These are phyloP conservation scores for Wasmannia auropunctata DNA, from an alignment of 1,140 invertebrate species.

Conservation along the genomic window DNA sequence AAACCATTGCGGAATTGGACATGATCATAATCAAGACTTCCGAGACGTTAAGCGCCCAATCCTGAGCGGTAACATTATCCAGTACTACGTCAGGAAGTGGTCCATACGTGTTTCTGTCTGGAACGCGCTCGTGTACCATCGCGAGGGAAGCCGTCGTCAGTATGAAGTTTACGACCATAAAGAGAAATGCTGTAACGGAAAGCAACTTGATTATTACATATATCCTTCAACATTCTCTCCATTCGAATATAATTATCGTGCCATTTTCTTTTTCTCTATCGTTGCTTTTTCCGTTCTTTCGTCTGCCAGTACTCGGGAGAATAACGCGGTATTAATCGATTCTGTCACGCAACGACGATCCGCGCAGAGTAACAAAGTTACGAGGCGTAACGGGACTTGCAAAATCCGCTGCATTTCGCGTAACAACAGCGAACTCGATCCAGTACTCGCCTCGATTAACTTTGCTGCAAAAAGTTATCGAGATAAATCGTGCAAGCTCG, in stretches of 20 bases:
- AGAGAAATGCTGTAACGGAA: slow-evolving; percentile 86
- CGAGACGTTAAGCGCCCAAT: slow-evolving; percentile 93
- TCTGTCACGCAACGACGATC: slow-evolving; percentile 44
- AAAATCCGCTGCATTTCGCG: slow-evolving; percentile 9
- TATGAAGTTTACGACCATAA: slow-evolving; percentile 88
- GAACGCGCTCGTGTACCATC: slow-evolving; percentile 93
- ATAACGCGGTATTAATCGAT: slow-evolving; percentile 8
- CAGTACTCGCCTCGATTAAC: slow-evolving; percentile 9
- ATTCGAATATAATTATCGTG: background rate
- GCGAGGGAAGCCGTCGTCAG: slow-evolving; percentile 90
- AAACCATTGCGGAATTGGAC: slow-evolving; percentile 89
- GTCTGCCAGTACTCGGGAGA: background rate
- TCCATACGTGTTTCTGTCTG: slow-evolving; percentile 88
- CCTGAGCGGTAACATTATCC: slow-evolving; percentile 89
- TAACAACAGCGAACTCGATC: background rate
- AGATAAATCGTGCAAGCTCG: background rate
- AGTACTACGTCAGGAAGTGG: slow-evolving; percentile 93
- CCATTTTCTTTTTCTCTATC: background rate
- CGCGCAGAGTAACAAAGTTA: background rate
- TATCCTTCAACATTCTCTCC: background rate
- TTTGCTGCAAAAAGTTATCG: background rate
- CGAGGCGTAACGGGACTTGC: slow-evolving; percentile 42
- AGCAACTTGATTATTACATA: background rate
- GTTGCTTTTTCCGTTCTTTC: background rate
- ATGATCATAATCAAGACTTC: slow-evolving; percentile 94